These are phyloP conservation scores for Daboia siamensis DNA, from an alignment of 2,113 vertebrate species.

Conservation along the genomic window DNA sequence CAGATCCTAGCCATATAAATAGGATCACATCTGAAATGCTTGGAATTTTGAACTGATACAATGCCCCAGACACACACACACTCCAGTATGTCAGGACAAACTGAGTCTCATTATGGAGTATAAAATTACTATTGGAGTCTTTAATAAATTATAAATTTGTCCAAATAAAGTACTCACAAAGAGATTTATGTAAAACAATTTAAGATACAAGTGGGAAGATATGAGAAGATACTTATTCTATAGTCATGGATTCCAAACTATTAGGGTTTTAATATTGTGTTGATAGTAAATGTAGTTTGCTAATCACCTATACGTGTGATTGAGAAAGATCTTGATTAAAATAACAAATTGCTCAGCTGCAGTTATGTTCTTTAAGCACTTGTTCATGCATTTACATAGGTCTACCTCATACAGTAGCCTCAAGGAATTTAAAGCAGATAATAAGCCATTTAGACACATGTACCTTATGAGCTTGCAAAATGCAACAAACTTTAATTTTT, in stretches of 20 bases:
- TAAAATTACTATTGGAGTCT: neutral
- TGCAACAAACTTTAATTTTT: neutral
- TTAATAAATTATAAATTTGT: neutral
- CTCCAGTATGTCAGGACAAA: neutral
- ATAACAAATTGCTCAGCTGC: neutral
- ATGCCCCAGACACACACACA: accelerated
- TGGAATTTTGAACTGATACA: neutral
- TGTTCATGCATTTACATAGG: neutral
- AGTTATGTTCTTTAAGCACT: neutral
- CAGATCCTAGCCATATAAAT: neutral
- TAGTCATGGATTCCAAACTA: neutral
- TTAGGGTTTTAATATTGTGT: neutral
- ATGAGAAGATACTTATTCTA: neutral
- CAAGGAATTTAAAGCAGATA: neutral
- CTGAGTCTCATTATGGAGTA: neutral
- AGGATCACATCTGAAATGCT: neutral
- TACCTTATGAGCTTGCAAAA: neutral
- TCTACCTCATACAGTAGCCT: neutral
- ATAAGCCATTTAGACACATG: neutral
- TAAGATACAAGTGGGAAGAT: neutral
- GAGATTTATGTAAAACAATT: neutral
- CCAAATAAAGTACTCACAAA: neutral
- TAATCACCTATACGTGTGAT: neutral
- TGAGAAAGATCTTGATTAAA: neutral
- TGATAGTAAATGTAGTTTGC: neutral